Base-by-base conservation (phyloP, 2,113 vertebrate species). In the Chunga burmeisteri region DNA sequence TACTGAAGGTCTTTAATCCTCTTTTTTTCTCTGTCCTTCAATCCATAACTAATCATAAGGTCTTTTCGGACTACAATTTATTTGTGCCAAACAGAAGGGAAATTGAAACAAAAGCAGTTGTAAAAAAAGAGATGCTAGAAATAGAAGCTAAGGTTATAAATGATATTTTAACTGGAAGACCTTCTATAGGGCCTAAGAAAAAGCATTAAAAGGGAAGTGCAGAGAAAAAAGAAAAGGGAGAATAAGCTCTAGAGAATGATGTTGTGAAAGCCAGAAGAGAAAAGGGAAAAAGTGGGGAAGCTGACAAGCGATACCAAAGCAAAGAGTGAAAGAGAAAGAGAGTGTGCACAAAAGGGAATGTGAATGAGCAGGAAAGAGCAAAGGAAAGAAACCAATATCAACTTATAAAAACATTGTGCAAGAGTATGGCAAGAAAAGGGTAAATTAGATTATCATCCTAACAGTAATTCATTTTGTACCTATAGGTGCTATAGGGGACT, bases 21-120 rank as follows among this genome's bases (percentile, higher is more conserved):
- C 3, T 44, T 86, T 95, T 96, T 95, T 47, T 26, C 72, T 77
- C 66, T 90, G 67, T 29, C 63, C 72, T 96, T 96, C 70, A 94
- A 56, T 3, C 32, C 34, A 14, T 83, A 86, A 81, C 26, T 92
- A 55, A 70, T 84, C 66, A 78, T 50, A 71, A 59, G 34, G 40
- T 50, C 36, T 94, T 81, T 90, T 94, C 36, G 42, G 20, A 72
- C 50, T 58, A 30, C 19, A 22, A 77, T 90, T 93, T 93, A 78
- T 67, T 87, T 95, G 81, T 62, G 62, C 16, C 30, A 70, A 86
- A 95, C 34, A 14, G 59, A 86, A 78, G 44, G n/a, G 59, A 95
- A 95, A 96, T 11, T 40, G 11, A 89, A 94, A 36, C 11, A 80
- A 85, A 86, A 67, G 1, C 3, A 49, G 9, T 8, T 32, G 26